These are phyloP conservation scores for Hippocampus barbouri DNA, from an alignment of 2,113 vertebrate genomes.

Conservation along the genomic window DNA sequence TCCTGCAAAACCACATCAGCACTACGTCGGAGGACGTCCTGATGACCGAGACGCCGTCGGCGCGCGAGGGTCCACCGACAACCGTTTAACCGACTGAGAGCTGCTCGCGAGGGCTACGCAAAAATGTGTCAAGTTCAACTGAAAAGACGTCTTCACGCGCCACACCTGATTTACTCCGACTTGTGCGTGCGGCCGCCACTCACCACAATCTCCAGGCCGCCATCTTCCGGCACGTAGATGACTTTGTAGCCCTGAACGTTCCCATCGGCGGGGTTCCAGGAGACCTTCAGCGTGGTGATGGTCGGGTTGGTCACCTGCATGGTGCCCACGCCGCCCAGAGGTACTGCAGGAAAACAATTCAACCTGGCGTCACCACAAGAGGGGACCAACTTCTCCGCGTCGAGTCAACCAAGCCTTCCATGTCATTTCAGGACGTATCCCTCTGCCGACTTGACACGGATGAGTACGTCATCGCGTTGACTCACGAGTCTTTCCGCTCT, in stretches of 20 bases:
- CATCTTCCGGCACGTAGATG: constrained; percentile 76
- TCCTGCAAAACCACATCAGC: constrained; percentile 66
- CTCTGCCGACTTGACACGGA: too few species aligned
- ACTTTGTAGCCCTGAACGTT: constrained; percentile 92
- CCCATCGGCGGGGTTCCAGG: constrained; percentile 89
- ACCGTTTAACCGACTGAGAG: too few species aligned
- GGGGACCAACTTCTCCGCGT: too few species aligned
- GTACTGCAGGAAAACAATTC: constrained; percentile 49
- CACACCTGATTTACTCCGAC: too few species aligned
- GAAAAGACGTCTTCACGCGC: too few species aligned
- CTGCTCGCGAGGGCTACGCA: too few species aligned
- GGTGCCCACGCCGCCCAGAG: constrained; percentile 70
- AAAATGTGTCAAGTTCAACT: too few species aligned
- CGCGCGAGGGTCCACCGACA: too few species aligned
- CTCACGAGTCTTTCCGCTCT: constrained; percentile 88
- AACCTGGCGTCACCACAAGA: neutral
- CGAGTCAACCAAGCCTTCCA: too few species aligned
- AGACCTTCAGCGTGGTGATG: constrained; percentile 83
- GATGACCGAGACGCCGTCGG: too few species aligned
- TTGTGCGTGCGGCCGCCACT: neutral
- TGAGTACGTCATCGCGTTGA: neutral
- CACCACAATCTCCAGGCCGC: constrained; percentile 84
- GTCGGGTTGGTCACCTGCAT: constrained; percentile 84
- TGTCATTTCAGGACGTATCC: too few species aligned
- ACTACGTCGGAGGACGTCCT: too few species aligned